Evolutionary conservation across 2,797 vertebrate genomes (phyloP).

Genomic region (Neosilurus mollespiculum): DNA sequence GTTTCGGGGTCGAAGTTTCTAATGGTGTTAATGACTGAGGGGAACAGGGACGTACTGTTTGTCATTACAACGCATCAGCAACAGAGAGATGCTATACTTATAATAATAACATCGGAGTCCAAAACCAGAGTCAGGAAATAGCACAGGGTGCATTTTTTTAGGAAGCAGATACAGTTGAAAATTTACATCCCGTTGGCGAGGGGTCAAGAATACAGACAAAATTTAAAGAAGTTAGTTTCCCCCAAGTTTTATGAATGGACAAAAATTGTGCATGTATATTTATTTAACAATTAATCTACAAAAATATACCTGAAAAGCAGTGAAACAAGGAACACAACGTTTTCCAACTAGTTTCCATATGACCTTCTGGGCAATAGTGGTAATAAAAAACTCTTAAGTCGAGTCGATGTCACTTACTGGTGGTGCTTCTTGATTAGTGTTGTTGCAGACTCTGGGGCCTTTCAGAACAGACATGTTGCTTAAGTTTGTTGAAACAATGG

Average conservation of each 20-base stretch:
- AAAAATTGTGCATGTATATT: neutral
- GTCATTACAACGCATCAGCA: constrained; percentile 10
- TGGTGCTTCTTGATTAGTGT: too few relatives aligned
- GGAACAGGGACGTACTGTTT: neutral
- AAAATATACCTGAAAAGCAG: neutral
- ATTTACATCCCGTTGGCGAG: neutral
- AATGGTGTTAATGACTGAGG: constrained; percentile 26
- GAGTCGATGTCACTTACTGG: too few relatives aligned
- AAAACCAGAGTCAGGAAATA: neutral
- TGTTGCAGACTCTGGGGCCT: too few relatives aligned
- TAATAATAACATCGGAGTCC: constrained; percentile 8
- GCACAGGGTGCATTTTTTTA: neutral
- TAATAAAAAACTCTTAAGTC: too few relatives aligned
- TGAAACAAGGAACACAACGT: neutral
- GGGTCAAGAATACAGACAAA: neutral
- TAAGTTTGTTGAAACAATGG: too few relatives aligned
- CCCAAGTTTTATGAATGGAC: neutral
- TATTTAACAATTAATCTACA: neutral
- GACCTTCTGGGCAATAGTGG: neutral
- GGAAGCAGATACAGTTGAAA: neutral
- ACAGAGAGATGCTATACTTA: neutral
- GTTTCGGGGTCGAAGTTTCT: constrained; percentile 9
- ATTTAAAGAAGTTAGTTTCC: neutral
- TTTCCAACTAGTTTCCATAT: neutral
- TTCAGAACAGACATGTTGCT: too few relatives aligned